A percentile compares a stretch with the other conserved stretches of the same genome.
phyloP scores from a whole-genome alignment of 37 sponge, comb jelly and placozoan species.

The Tethya wilhelma region DNA sequence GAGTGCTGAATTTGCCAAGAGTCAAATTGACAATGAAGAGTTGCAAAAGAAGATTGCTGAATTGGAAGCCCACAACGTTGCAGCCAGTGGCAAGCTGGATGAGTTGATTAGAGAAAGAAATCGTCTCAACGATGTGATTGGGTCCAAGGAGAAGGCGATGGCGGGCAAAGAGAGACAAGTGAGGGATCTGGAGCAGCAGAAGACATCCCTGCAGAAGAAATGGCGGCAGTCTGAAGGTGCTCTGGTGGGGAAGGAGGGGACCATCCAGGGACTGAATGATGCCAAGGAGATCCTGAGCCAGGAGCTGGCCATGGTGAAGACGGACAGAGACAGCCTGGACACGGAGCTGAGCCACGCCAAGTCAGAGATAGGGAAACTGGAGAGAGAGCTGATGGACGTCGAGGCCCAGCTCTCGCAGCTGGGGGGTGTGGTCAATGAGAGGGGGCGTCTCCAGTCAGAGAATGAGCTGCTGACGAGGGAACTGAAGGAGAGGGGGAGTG shows the following conservation, averaged over 20 bases:
- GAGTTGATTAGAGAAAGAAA: constrained; percentile 5
- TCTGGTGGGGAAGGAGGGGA: constrained; percentile 42
- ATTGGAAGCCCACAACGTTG: neutral
- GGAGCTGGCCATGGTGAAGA: constrained; percentile 46
- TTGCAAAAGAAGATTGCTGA: constrained; percentile 27
- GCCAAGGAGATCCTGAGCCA: constrained; percentile 44
- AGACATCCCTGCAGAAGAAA: constrained; percentile 32
- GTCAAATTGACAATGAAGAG: constrained; percentile 9
- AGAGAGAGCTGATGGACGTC: constrained; percentile 35
- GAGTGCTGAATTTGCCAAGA: constrained; percentile 25
- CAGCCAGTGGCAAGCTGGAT: neutral
- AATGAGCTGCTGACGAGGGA: too few species aligned
- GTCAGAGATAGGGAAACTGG: constrained; percentile 28
- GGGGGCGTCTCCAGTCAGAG: too few species aligned
- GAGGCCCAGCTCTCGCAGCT: constrained; percentile 2
- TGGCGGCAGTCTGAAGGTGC: constrained; percentile 25
- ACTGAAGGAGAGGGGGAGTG: neutral
- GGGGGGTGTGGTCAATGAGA: too few species aligned
- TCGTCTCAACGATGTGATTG: too few species aligned
- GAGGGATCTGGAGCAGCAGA: constrained; percentile 40
- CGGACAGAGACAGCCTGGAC: constrained; percentile 12
- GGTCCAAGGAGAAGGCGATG: constrained; percentile 5
- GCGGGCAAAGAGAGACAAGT: neutral
- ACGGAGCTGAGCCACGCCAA: constrained; percentile 34
- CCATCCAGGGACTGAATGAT: constrained; percentile 45